Evolutionary conservation across 1,140 invertebrate species (phyloP).

Genomic region (Nomia melanderi): DNA sequence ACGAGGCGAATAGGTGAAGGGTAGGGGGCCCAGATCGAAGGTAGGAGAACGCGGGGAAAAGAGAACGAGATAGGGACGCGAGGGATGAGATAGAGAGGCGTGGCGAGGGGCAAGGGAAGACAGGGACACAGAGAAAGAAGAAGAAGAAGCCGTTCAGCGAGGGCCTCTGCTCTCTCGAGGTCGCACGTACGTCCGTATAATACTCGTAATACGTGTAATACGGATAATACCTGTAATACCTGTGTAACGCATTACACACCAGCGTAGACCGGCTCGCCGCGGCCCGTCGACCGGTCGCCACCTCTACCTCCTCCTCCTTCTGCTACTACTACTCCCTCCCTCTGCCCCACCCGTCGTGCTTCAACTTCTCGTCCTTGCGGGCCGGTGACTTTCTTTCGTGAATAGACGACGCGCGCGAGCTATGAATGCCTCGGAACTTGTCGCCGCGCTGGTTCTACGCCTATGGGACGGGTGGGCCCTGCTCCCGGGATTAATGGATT

Average conservation of each 20-base stretch:
- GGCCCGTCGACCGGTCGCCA: slow-evolving; percentile 62
- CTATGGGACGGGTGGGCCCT: not conserved
- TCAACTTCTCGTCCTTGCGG: slow-evolving; percentile 71
- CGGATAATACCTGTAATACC: slow-evolving; percentile 79
- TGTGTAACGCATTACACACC: slow-evolving; percentile 76
- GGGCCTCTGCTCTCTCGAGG: slow-evolving; percentile 71
- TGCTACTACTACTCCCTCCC: too few relatives aligned
- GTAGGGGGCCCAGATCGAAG: slow-evolving; percentile 11
- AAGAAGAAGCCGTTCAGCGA: slow-evolving; percentile 49
- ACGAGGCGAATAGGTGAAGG: slow-evolving; percentile 40
- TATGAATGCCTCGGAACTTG: not conserved
- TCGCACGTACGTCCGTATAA: slow-evolving; percentile 76
- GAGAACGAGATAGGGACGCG: slow-evolving; percentile 30
- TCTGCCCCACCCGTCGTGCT: too few relatives aligned
- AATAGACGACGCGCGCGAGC: too few relatives aligned
- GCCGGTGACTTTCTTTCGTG: slow-evolving; percentile 43
- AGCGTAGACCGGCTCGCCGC: slow-evolving; percentile 55
- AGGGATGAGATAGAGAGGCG: too few relatives aligned
- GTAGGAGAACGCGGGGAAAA: slow-evolving; percentile 12
- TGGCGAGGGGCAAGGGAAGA: slow-evolving; percentile 20
- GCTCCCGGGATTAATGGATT: not conserved
- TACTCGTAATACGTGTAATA: slow-evolving; percentile 79
- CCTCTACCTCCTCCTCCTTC: too few relatives aligned
- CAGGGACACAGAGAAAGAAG: slow-evolving; percentile 46
- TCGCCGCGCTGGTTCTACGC: not conserved